phyloP scores from a whole-genome alignment of 2,888 invertebrate genomes.

The Macrophya annulata region DNA sequence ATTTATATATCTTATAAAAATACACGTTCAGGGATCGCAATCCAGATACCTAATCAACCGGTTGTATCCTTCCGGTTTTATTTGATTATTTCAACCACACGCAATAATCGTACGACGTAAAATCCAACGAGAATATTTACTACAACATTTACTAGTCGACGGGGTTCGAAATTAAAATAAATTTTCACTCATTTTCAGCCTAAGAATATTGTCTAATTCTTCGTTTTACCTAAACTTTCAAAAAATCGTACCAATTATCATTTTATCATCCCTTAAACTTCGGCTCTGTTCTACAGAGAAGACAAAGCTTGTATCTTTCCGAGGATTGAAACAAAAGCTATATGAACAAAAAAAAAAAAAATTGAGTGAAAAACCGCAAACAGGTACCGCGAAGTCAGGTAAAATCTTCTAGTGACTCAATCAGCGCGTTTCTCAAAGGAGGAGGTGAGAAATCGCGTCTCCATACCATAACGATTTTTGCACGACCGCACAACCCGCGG shows the following conservation, averaged over 20 bases:
- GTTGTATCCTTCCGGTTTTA: not conserved
- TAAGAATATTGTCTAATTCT: not conserved
- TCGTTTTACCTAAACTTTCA: not conserved
- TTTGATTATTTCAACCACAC: constrained; percentile 1
- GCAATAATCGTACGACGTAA: no score
- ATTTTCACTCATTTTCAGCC: no score
- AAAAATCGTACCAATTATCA: not conserved
- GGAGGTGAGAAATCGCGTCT: constrained; percentile 53
- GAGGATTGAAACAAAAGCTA: not conserved
- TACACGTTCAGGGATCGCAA: not conserved
- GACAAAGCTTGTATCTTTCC: not conserved
- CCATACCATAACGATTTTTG: not conserved
- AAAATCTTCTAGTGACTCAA: constrained; percentile 75
- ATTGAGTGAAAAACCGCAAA: constrained; percentile 1
- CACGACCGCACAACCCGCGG: not conserved
- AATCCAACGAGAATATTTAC: no score
- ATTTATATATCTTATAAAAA: not conserved
- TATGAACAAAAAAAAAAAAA: not conserved
- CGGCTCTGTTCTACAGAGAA: not conserved
- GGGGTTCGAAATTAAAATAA: no score
- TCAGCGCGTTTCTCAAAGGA: constrained; percentile 60
- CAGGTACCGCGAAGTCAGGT: constrained; percentile 53
- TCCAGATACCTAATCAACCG: not conserved
- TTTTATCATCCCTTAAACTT: not conserved
- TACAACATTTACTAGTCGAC: no score